Conservation (phyloP, 2,888 invertebrate genomes). For the Oxycera nigricornis region DNA sequence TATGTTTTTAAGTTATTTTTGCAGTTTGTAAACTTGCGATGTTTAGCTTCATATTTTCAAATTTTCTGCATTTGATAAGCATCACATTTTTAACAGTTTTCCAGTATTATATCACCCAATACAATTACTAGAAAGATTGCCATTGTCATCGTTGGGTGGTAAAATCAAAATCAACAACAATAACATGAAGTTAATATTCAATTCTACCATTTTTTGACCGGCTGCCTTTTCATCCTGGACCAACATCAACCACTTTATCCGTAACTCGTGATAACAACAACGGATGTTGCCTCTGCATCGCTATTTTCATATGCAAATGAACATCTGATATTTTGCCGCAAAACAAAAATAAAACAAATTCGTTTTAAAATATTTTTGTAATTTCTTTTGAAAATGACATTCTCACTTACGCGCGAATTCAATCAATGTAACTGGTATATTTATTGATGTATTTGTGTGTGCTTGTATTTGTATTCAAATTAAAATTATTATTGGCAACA, state of each 20-base stretch:
- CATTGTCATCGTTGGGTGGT: constrained; percentile 58
- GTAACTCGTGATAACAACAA: background rate
- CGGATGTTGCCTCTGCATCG: constrained; percentile 29
- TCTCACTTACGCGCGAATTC: constrained; percentile 22
- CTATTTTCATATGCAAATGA: constrained; percentile 5
- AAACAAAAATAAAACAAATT: constrained; percentile 28
- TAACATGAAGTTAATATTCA: constrained; percentile 36
- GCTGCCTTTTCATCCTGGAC: constrained; percentile 32
- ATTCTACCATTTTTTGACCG: constrained; percentile 38
- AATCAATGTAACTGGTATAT: background rate
- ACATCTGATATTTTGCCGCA: background rate
- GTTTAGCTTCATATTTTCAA: no score
- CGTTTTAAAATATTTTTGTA: constrained; percentile 34
- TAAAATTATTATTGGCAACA: constrained; percentile 42
- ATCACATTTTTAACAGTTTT: no score
- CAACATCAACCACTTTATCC: background rate
- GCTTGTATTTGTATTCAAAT: background rate
- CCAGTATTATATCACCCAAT: no score
- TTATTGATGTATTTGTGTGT: background rate
- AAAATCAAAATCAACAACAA: constrained; percentile 14
- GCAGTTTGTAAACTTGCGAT: no score
- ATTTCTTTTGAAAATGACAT: constrained; percentile 39
- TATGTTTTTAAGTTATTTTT: no score
- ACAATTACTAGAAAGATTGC: constrained; percentile 59
- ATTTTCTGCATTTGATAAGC: no score